Percentiles rank a stretch among this genome's conserved stretches.
These are phyloP conservation scores for Ibidorhyncha struthersii DNA, from an alignment of 2,113 vertebrate genomes.

Conservation along the genomic window DNA sequence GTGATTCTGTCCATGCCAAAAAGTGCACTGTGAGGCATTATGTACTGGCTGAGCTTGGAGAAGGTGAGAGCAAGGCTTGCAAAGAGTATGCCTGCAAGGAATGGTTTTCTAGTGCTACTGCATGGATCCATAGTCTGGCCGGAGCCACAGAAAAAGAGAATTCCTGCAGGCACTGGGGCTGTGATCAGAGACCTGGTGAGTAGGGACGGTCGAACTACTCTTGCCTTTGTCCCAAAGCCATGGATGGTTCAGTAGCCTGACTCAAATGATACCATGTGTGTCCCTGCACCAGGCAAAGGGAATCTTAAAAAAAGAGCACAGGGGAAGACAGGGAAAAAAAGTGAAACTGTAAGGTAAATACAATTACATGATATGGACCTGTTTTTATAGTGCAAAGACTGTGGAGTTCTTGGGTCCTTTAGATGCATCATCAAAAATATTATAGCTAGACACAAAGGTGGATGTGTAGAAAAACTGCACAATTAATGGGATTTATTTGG, in stretches of 20 bases:
- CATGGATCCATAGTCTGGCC: neutral
- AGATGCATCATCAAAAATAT: neutral
- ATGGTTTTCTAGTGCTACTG: neutral
- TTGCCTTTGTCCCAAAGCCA: neutral
- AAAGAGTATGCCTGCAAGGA: neutral
- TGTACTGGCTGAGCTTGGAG: neutral
- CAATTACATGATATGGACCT: neutral
- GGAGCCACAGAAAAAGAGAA: neutral
- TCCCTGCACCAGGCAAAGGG: neutral
- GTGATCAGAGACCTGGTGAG: neutral
- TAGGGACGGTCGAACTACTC: accelerated
- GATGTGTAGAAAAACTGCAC: neutral
- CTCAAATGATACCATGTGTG: neutral
- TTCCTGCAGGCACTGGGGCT: neutral
- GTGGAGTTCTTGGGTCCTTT: neutral
- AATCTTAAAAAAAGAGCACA: neutral
- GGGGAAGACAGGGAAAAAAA: neutral
- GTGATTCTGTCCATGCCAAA: neutral
- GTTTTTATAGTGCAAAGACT: neutral
- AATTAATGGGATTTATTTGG: constrained; percentile 31
- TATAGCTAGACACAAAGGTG: neutral
- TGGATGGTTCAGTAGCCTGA: neutral
- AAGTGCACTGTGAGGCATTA: neutral
- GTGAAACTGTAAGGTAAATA: neutral
- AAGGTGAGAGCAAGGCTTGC: neutral